A percentile compares a stretch with the other conserved stretches of the same genome.
Evolutionary conservation across 1,140 invertebrate genomes (phyloP).

Genomic region (Brachionus koreanus): DNA sequence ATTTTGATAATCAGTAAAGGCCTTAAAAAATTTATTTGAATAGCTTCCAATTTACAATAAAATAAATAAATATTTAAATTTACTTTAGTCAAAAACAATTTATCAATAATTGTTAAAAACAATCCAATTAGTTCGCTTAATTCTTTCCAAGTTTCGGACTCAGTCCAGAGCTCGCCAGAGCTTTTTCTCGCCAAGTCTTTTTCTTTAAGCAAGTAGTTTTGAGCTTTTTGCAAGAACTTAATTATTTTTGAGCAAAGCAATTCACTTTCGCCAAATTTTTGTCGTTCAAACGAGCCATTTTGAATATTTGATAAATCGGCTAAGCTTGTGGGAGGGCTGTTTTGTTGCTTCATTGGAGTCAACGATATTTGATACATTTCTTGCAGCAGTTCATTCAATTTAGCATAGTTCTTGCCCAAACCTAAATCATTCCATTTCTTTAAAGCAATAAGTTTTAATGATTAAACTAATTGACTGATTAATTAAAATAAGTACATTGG

Average conservation of each 20-base stretch:
- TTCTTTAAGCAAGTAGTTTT: background rate
- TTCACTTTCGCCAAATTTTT: background rate
- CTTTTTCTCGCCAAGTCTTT: background rate
- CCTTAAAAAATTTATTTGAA: background rate
- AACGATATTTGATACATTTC: constrained; percentile 1
- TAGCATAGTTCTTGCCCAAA: background rate
- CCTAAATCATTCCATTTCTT: background rate
- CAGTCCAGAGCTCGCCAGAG: background rate
- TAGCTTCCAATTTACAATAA: background rate
- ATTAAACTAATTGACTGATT: background rate
- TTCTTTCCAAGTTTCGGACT: background rate
- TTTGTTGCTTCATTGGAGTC: constrained; percentile 21
- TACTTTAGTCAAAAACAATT: constrained; percentile 30
- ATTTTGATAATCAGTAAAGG: constrained; percentile 33
- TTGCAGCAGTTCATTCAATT: background rate
- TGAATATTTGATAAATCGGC: constrained; percentile 26
- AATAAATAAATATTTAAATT: background rate
- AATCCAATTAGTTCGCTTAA: background rate
- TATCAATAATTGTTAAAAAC: constrained; percentile 16
- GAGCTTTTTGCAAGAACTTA: background rate
- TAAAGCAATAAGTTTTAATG: background rate
- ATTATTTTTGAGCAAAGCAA: constrained; percentile 16
- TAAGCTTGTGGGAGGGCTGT: constrained; percentile 26
- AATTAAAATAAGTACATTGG: background rate
- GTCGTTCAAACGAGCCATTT: background rate